Evolutionary conservation across 2,888 invertebrate species (phyloP).

Genomic region (Nasonovia ribisnigri): DNA sequence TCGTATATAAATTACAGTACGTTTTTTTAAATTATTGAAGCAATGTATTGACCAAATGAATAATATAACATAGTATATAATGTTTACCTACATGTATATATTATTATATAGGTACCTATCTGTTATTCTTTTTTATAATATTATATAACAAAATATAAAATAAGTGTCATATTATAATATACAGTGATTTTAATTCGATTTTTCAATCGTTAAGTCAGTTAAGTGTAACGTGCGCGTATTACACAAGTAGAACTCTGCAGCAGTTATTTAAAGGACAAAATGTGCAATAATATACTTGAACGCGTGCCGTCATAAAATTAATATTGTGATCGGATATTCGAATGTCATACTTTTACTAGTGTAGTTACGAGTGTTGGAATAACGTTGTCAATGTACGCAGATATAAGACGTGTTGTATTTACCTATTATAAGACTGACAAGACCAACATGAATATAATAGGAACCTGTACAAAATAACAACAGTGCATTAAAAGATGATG

Average conservation of each 20-base stretch:
- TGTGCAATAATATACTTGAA: not conserved
- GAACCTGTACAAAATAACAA: not conserved
- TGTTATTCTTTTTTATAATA: not conserved
- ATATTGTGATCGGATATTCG: not conserved
- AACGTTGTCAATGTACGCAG: not conserved
- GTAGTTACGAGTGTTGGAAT: not conserved
- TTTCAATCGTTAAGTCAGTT: not conserved
- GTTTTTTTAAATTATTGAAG: no score
- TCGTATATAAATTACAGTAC: not conserved
- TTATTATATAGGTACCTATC: no score
- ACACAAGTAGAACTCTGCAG: not conserved
- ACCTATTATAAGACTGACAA: not conserved
- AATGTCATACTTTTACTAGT: not conserved
- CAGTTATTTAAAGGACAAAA: not conserved
- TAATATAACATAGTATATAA: not conserved
- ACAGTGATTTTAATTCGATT: not conserved
- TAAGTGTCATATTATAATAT: not conserved
- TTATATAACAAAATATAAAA: not conserved
- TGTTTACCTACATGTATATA: no score
- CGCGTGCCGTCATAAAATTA: not conserved
- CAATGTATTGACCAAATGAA: not conserved
- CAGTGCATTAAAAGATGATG: not conserved
- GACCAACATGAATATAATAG: not conserved
- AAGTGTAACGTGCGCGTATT: not conserved
- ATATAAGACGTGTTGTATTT: not conserved